Conservation (phyloP, 2,888 invertebrate species). For the Acheta domesticus region DNA sequence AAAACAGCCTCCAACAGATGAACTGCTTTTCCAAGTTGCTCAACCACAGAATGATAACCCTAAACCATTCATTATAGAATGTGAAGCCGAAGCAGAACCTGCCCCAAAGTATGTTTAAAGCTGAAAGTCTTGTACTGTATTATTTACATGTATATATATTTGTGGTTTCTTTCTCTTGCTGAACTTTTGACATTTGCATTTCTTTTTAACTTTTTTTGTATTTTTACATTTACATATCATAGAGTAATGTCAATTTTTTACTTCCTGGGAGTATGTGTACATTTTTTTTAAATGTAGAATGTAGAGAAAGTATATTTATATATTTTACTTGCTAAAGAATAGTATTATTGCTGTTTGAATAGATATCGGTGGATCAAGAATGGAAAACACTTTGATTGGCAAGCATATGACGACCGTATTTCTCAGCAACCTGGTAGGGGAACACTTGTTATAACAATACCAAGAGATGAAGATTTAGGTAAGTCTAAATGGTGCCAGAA, state of each 20-base stretch:
- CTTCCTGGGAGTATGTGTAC: not conserved
- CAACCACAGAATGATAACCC: conserved; percentile 77
- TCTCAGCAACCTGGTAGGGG: conserved; percentile 92
- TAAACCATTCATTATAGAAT: conserved; percentile 92
- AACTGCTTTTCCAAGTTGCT: conserved; percentile 87
- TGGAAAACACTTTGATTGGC: conserved; percentile 91
- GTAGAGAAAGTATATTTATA: not conserved
- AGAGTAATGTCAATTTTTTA: not conserved
- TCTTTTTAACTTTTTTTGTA: not conserved
- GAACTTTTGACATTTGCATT: not conserved
- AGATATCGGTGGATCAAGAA: conserved; percentile 94
- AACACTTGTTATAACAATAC: conserved; percentile 83
- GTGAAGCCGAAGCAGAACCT: conserved; percentile 94
- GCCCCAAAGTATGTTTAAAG: conserved; percentile 72
- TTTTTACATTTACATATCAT: not conserved
- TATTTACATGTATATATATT: no score
- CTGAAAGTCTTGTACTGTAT: no score
- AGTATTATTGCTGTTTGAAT: not conserved
- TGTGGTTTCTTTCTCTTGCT: no score
- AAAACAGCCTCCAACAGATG: conserved; percentile 88
- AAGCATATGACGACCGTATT: conserved; percentile 90
- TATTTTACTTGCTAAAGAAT: not conserved
- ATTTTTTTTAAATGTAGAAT: not conserved
- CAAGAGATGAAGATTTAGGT: conserved; percentile 84
- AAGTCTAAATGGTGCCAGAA: conserved; percentile 36